These are phyloP conservation scores for Deroptyus accipitrinus DNA, from an alignment of 2,113 vertebrate species.

Conservation along the genomic window DNA sequence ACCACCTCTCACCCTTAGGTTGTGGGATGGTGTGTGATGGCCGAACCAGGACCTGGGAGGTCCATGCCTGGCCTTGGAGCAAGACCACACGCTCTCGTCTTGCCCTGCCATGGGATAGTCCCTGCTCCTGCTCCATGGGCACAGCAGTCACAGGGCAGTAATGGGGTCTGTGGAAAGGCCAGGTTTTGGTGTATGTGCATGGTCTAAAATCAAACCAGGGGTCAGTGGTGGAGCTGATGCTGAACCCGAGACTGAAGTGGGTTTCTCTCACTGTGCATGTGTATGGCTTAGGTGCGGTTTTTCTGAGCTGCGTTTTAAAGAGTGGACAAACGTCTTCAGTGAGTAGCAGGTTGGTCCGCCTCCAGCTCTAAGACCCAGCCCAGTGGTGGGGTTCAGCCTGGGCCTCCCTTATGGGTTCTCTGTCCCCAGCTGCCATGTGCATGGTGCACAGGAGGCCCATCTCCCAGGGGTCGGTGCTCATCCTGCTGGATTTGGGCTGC, in stretches of 20 bases:
- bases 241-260: not conserved
- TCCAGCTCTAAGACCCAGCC: not conserved
- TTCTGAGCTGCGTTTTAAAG: not conserved
- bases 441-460: not conserved
- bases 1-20: not conserved
- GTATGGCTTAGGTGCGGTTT: not conserved
- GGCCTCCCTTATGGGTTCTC: not conserved
- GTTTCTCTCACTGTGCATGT: not conserved
- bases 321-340: not conserved
- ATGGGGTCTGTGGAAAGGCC: not conserved
- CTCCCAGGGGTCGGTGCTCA: accelerated
- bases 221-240: not conserved
- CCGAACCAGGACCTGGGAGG: not conserved
- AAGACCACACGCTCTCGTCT: not conserved
- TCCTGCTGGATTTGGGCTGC: not conserved
- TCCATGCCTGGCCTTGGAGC: not conserved
- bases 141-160: not conserved
- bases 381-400: not conserved
- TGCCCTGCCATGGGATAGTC: not conserved
- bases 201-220: not conserved
- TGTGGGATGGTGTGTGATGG: not conserved
- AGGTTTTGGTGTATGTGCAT: not conserved
- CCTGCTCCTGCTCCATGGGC: not conserved
- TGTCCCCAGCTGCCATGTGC: accelerated
- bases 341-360: not conserved